Conservation (phyloP, 2,797 vertebrate genomes). For the Neosalanx taihuensis region DNA sequence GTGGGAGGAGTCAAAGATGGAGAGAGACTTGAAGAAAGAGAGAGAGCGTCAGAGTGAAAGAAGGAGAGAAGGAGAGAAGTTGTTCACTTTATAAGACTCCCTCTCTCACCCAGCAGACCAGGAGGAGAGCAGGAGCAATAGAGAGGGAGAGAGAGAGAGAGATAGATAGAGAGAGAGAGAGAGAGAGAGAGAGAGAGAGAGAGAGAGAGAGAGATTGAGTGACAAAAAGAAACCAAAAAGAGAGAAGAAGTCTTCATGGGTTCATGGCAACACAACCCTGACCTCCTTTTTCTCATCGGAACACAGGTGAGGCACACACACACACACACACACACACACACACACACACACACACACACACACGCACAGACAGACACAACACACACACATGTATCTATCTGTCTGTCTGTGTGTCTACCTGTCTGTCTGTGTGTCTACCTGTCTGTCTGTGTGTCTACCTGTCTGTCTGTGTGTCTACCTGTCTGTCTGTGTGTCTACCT, state of each 20-base stretch:
- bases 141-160: not conserved
- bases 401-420: too few relatives aligned
- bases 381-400: not conserved
- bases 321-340: not conserved
- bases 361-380: not conserved
- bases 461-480: too few relatives aligned
- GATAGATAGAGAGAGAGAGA: not conserved
- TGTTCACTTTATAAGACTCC: too few relatives aligned
- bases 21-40: not conserved
- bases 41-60: not conserved
- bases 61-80: not conserved
- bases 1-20: slow-evolving; percentile 38
- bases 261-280: not conserved
- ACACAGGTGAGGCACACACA: not conserved
- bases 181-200: not conserved
- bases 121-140: not conserved
- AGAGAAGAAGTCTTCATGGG: not conserved
- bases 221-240: not conserved
- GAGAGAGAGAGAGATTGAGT: too few relatives aligned
- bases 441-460: too few relatives aligned
- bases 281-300: not conserved
- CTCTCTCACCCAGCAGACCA: not conserved
- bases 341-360: not conserved
- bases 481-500: too few relatives aligned
- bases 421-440: too few relatives aligned